Evolutionary conservation across 1,140 invertebrate species (phyloP).

Genomic region (Euura saliciscinereae): DNA sequence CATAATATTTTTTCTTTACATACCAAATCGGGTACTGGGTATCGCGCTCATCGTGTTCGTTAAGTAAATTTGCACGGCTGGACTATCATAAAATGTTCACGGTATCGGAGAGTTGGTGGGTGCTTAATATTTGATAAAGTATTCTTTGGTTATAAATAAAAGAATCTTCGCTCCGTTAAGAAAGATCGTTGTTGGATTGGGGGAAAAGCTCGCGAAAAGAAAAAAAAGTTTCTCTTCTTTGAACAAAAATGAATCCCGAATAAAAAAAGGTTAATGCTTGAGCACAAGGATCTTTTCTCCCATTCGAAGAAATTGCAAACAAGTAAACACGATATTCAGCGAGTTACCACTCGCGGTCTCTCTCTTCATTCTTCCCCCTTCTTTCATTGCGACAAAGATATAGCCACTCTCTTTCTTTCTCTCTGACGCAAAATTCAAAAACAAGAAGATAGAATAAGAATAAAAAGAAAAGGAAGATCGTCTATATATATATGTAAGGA

Average conservation of each 20-base stretch:
- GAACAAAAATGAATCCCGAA: background rate
- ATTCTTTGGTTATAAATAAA: background rate
- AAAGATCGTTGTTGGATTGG: background rate
- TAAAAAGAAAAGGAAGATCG: slow-evolving; percentile 10
- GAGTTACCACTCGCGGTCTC: background rate
- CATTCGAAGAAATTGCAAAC: slow-evolving; percentile 8
- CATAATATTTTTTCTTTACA: slow-evolving; percentile 2
- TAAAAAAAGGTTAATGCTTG: background rate
- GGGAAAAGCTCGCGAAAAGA: background rate
- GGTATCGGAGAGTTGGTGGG: background rate
- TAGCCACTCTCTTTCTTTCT: background rate
- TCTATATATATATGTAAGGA: slow-evolving; percentile 27
- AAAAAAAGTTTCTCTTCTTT: background rate
- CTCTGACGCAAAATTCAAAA: background rate
- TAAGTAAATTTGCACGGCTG: background rate
- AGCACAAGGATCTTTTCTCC: background rate
- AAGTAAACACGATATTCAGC: slow-evolving; percentile 8
- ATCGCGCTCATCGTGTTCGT: background rate
- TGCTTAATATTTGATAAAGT: background rate
- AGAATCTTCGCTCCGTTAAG: too few relatives aligned
- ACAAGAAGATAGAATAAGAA: background rate
- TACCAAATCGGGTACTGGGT: background rate
- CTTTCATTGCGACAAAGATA: background rate
- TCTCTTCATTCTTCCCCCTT: background rate
- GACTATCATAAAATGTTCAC: background rate